Conservation (phyloP, 2,113 vertebrate genomes). For the Spea bombifrons region DNA sequence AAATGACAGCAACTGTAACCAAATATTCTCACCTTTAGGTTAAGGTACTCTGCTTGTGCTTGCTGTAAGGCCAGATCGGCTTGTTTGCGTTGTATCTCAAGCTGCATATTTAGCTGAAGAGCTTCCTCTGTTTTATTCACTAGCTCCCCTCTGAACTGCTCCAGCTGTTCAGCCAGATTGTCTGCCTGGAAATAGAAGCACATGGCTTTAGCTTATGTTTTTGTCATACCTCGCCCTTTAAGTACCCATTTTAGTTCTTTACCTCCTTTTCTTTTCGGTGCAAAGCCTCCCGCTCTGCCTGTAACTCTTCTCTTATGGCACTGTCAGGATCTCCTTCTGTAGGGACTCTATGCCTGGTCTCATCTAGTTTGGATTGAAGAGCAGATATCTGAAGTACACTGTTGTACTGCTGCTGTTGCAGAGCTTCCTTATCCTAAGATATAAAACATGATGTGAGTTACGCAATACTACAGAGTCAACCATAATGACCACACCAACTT, state of each 20-base stretch:
- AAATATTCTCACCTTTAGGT: constrained; percentile 64
- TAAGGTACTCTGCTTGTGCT: constrained; percentile 66
- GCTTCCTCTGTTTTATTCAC: constrained; percentile 72
- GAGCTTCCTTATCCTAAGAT: constrained; percentile 79
- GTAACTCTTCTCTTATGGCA: constrained; percentile 63
- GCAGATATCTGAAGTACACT: constrained; percentile 80
- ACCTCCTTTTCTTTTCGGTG: constrained; percentile 75
- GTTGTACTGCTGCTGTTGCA: constrained; percentile 79
- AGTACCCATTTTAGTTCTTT: neutral
- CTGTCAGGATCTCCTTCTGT: constrained; percentile 54
- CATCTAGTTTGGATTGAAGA: constrained; percentile 78
- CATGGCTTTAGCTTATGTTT: neutral
- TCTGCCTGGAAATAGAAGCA: constrained; percentile 64
- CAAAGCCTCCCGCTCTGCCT: constrained; percentile 65
- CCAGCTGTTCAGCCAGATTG: constrained; percentile 69
- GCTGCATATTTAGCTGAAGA: constrained; percentile 70
- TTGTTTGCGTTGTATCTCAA: constrained; percentile 67
- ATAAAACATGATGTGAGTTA: neutral
- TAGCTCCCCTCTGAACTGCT: constrained; percentile 70
- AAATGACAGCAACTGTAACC: neutral
- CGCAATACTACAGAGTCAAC: neutral
- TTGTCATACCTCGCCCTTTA: too few species aligned
- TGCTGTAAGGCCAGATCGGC: constrained; percentile 58
- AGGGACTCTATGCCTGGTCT: constrained; percentile 68
- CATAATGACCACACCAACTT: too few species aligned